Percentiles rank a stretch among this genome's conserved stretches.
These are phyloP conservation scores for Stigmatopora argus DNA, from an alignment of 2,113 vertebrate genomes.

Conservation along the genomic window DNA sequence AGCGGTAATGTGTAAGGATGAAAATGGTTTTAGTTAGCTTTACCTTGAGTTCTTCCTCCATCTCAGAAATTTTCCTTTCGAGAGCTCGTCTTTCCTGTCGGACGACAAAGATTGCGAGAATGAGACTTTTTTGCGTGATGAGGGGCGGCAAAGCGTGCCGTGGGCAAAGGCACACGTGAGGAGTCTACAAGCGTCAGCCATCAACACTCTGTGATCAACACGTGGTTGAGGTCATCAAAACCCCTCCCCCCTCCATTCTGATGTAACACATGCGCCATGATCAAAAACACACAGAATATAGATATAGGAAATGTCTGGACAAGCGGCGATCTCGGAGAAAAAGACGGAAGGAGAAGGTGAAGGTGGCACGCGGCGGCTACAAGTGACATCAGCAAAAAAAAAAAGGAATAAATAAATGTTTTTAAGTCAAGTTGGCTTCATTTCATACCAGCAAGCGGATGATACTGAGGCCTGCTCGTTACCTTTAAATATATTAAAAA, in stretches of 20 bases:
- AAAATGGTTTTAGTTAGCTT: neutral
- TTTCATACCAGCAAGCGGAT: constrained; percentile 90
- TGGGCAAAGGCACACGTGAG: constrained; percentile 49
- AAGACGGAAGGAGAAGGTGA: constrained; percentile 44
- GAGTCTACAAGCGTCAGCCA: constrained; percentile 50
- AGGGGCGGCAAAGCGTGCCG: neutral
- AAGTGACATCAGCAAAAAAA: constrained; percentile 75
- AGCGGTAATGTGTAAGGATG: too few relatives aligned
- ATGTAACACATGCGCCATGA: neutral
- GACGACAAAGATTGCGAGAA: neutral
- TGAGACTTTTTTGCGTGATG: neutral
- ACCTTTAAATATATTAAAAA: constrained; percentile 88
- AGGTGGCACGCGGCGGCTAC: constrained; percentile 26
- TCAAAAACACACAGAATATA: neutral
- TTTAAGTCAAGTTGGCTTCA: constrained; percentile 72
- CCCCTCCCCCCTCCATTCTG: neutral
- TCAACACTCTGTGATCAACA: constrained; percentile 4
- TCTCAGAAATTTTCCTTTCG: constrained; percentile 99
- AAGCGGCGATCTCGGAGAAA: constrained; percentile 45
- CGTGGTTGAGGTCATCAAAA: neutral
- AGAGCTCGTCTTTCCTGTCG: constrained; percentile 95
- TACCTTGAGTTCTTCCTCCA: constrained; percentile 99
- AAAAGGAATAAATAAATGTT: too few relatives aligned
- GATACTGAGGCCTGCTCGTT: constrained; percentile 92
- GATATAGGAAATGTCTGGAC: neutral